phyloP scores from a whole-genome alignment of 2,113 vertebrate species.

The Gnathochromis pfefferi region DNA sequence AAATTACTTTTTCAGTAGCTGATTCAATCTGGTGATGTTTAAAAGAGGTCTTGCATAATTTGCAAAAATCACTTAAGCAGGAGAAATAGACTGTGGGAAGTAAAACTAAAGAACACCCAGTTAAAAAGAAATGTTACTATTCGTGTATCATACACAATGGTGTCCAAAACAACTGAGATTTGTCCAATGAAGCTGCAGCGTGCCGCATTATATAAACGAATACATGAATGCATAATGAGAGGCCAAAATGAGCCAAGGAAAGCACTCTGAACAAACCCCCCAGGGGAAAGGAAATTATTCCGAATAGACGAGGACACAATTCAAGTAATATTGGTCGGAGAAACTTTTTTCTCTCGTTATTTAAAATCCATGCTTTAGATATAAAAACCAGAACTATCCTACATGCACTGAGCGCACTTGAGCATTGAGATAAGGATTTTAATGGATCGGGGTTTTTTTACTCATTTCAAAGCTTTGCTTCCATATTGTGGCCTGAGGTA shows the following conservation, averaged over 20 bases:
- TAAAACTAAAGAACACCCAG: not conserved
- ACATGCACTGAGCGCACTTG: not conserved
- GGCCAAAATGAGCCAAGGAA: constrained; percentile 58
- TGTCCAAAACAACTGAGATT: constrained; percentile 28
- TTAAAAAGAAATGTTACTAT: constrained; percentile 7
- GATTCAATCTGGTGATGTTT: constrained; percentile 18
- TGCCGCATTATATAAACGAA: constrained; percentile 53
- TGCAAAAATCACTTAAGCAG: not conserved
- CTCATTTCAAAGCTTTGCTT: not conserved
- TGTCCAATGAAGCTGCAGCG: constrained; percentile 34
- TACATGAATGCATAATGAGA: constrained; percentile 59
- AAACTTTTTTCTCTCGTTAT: constrained; percentile 32
- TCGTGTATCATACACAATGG: constrained; percentile 9
- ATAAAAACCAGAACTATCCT: not conserved
- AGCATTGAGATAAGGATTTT: constrained; percentile 15
- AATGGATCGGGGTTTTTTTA: not conserved
- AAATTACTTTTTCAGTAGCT: constrained; percentile 28
- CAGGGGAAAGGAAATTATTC: constrained; percentile 53
- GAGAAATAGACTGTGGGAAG: constrained; percentile 1
- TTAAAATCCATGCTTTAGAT: constrained; percentile 31
- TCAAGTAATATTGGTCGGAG: constrained; percentile 35
- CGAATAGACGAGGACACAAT: constrained; percentile 46
- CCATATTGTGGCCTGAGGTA: not conserved
- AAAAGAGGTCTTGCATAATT: constrained; percentile 9
- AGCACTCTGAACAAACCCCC: constrained; percentile 44